Base-by-base conservation (phyloP, 2,888 invertebrate genomes). In the Anticlea derivata region DNA sequence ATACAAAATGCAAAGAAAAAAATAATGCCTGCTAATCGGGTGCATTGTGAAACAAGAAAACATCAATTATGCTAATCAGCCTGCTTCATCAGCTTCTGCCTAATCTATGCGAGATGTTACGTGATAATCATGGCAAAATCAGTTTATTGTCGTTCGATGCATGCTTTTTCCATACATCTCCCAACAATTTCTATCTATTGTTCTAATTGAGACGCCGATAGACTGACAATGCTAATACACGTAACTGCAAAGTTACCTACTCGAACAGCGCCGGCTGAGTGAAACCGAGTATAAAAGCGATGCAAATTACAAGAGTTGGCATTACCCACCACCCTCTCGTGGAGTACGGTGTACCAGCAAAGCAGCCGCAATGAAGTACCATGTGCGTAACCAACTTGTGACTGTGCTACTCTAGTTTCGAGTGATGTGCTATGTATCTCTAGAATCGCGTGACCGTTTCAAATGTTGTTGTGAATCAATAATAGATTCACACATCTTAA, bases 281-380 rank as follows among this genome's bases (percentile, higher is more conserved):
- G 90, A 90, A 89, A 89, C 81, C 63, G 81, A 73, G 83, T 90
- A 90, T 90, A 90, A 76, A 90, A 87, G 82, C 89, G 83, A 89
- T 88, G 89, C 86, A 90, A 89, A 86, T 90, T 80, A 74, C 81
- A 75, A 80, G 64, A 76, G 78, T 76, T 70, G 63, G 83, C 90
- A 90, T 83, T 85, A 88, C 75, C 79, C 66, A 80, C 84, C 72
- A 86, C 86, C 83, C 83, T 83, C 75, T 75, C 80, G 80, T 66
- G 74, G 76, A 81, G 83, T 69, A 67, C 69, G 74, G 79, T 78
- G 73, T 75, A 72, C 49, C 51, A 65, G 62, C 59, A 70, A 67
- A 63, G 53, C 60, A 38, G 66, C 78, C 67, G 65, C 76, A 67
- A 90, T 90, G 89, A 84, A 86, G 68, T 87, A 86, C 78, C 76